Percentiles rank a stretch among this genome's conserved stretches.
phyloP scores from a whole-genome alignment of 2,888 invertebrate species.

The Nomada ferruginata region DNA sequence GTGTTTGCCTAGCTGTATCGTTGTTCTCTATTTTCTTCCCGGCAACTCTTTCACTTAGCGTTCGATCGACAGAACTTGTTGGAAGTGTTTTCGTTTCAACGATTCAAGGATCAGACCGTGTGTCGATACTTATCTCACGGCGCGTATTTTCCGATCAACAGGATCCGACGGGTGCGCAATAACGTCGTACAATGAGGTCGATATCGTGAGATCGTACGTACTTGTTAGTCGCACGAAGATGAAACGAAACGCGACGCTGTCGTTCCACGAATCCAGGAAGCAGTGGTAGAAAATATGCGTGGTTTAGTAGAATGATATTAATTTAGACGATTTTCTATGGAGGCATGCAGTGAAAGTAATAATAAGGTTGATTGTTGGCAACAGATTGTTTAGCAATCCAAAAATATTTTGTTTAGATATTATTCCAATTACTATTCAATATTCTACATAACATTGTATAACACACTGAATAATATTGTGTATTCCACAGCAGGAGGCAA shows the following conservation, averaged over 20 bases:
- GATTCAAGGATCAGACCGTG: constrained; percentile 10
- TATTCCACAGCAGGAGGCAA: too few species aligned
- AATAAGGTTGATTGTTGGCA: too few species aligned
- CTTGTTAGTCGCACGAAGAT: constrained; percentile 14
- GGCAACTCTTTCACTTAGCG: constrained; percentile 3
- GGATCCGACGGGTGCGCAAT: background rate
- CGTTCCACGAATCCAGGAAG: background rate
- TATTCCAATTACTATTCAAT: too few species aligned
- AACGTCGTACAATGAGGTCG: constrained; percentile 34
- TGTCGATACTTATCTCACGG: constrained; percentile 34
- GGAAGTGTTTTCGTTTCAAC: constrained; percentile 7
- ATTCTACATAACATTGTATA: too few species aligned
- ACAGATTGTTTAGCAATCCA: too few species aligned
- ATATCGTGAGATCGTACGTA: constrained; percentile 2
- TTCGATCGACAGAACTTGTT: constrained; percentile 2
- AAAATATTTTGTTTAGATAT: too few species aligned
- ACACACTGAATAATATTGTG: too few species aligned
- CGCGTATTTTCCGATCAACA: constrained; percentile 46
- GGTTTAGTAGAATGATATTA: too few species aligned
- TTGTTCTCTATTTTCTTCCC: background rate
- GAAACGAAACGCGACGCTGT: constrained; percentile 10
- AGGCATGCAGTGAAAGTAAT: background rate
- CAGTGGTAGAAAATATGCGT: background rate
- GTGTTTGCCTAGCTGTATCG: background rate
- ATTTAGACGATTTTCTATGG: background rate